Conservation (phyloP, 1,140 invertebrate species). For the Pristionchus pacificus region DNA sequence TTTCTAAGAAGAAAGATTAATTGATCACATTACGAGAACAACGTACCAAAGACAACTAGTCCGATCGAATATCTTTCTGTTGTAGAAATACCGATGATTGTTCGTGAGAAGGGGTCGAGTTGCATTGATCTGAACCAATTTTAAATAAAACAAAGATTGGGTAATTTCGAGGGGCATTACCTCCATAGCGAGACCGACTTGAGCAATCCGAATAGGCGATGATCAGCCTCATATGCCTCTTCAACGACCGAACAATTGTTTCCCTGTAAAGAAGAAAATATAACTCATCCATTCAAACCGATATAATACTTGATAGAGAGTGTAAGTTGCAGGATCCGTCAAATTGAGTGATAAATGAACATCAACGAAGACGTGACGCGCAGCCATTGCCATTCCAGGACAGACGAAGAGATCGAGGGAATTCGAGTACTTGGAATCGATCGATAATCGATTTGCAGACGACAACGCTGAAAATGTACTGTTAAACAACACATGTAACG, state of each 20-base stretch:
- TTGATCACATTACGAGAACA: neutral
- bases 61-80: constrained; percentile 21
- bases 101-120: constrained; percentile 25
- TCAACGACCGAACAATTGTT: constrained; percentile 21
- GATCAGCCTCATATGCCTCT: constrained; percentile 15
- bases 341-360: neutral
- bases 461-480: neutral
- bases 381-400: neutral
- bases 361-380: neutral
- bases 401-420: neutral
- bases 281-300: too few relatives aligned
- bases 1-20: neutral
- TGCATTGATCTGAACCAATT: constrained; percentile 21
- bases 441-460: neutral
- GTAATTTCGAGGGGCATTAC: neutral
- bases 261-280: constrained; percentile 10
- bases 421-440: neutral
- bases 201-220: constrained; percentile 29
- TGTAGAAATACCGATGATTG: constrained; percentile 18
- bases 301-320: neutral
- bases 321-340: neutral
- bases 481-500: too few relatives aligned
- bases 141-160: neutral
- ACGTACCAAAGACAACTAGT: constrained; percentile 7
- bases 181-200: constrained; percentile 16